Percentiles rank a stretch among this genome's conserved stretches.
Evolutionary conservation across 1,140 invertebrate species (phyloP).

Genomic region (Formica selysi): DNA sequence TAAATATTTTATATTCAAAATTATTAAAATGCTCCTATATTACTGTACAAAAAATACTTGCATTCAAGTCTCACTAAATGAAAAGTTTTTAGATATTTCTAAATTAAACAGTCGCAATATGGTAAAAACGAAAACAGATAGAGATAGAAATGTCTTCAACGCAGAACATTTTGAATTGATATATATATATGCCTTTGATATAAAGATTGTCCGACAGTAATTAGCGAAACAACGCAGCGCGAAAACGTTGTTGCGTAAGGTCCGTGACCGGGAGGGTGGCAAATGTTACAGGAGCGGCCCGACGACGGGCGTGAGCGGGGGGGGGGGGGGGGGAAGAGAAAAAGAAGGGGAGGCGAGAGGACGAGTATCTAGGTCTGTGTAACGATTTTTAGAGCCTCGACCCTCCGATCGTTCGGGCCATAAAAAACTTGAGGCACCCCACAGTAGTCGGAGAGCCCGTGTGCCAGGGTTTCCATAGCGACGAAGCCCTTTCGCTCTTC

Average conservation of each 20-base stretch:
- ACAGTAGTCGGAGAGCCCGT: slow-evolving; percentile 70
- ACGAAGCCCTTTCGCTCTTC: slow-evolving; percentile 80
- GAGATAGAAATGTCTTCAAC: neutral
- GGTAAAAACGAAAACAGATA: too few relatives aligned
- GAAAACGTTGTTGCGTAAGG: slow-evolving; percentile 52
- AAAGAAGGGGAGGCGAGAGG: slow-evolving; percentile 30
- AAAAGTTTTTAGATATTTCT: neutral
- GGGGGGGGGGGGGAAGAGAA: neutral
- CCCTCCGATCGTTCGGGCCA: slow-evolving; percentile 80
- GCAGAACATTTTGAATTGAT: neutral
- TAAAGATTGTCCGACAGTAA: slow-evolving; percentile 4
- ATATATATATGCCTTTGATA: neutral
- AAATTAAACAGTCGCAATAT: neutral
- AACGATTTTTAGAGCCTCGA: slow-evolving; percentile 83
- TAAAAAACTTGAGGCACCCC: slow-evolving; percentile 83
- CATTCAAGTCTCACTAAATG: neutral
- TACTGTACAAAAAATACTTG: neutral
- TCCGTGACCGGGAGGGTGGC: slow-evolving; percentile 37
- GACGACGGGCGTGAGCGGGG: slow-evolving; percentile 10
- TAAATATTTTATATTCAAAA: slow-evolving; percentile 14
- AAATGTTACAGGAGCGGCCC: neutral
- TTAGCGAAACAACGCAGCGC: slow-evolving; percentile 24
- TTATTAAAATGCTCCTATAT: neutral
- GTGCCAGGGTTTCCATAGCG: slow-evolving; percentile 81
- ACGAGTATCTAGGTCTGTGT: slow-evolving; percentile 81